Conservation (phyloP, 2,888 invertebrate species). For the Ormyrus nitidulus region DNA sequence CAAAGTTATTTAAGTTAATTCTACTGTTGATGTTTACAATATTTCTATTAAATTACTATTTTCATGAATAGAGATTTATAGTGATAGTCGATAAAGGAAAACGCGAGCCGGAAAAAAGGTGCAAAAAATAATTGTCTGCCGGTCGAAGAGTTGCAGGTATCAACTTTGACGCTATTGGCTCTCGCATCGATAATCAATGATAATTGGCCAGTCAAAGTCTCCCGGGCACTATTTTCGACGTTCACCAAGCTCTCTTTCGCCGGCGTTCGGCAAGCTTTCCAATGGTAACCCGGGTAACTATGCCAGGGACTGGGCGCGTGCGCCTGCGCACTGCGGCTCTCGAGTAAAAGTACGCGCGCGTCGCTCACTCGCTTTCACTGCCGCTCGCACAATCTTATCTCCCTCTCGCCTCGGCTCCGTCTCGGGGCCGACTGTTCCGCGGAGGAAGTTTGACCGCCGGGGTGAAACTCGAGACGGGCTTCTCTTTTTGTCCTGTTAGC, state of each 20-base stretch:
- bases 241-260: not conserved
- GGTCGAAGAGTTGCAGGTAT: too few species aligned
- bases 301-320: conserved; percentile 69
- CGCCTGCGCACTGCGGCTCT: conserved; percentile 53
- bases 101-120: too few species aligned
- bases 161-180: too few species aligned
- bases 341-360: conserved; percentile 70
- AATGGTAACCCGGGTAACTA: conserved; percentile 69
- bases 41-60: too few species aligned
- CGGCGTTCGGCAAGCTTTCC: conserved; percentile 61
- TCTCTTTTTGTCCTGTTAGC: not conserved
- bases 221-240: too few species aligned
- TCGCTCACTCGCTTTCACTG: conserved; percentile 28
- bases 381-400: conserved; percentile 27
- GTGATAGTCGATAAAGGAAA: too few species aligned
- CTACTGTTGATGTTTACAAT: too few species aligned
- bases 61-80: too few species aligned
- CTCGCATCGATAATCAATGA: too few species aligned
- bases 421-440: not conserved
- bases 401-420: not conserved
- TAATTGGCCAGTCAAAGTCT: too few species aligned
- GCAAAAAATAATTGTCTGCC: too few species aligned
- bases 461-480: conserved; percentile 20
- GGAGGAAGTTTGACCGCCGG: conserved; percentile 14
- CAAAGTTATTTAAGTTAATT: too few species aligned